Evolutionary conservation across 2,888 invertebrate species (phyloP), one percentile per base, ranked within the genome.

Genomic region (Chironomus riparius): DNA sequence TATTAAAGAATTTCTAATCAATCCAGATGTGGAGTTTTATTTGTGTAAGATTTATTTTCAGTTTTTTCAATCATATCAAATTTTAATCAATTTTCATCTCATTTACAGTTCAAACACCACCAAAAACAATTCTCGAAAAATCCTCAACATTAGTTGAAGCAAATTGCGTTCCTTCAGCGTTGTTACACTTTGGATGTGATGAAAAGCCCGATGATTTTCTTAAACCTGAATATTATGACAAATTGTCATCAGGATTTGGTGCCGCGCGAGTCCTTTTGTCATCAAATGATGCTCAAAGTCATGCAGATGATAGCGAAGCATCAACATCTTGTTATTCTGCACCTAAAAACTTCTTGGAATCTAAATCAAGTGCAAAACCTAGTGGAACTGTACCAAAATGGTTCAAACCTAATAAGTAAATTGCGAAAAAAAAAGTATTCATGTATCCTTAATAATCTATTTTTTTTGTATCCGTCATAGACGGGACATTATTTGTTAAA

Each of bases 81-180:
- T 24, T 3, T 68, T 77, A 18, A 62, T 72, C 56, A 76, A 70
- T 85, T 50, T 15, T 85, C 78, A 38, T 38, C 28, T 38, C 7
- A 38, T 38, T 38, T 38, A 2, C 83, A 94, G 94, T 92, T 85
- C 91, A 91, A 50, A 90, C 94, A 15, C 95, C 96, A n/a, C 91
- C 95, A 10, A 93, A 92, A 82, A 86, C 86, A 78, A 85, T 90
- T 77, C 84, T 96, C 65, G 85, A 88, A 65, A 83, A 87, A 6
- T 85, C 87, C 76, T 86, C 86, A 79, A 88, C 88, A n/a, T 84
- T 94, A 73, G 81, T 91, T 10, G 91, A 94, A 81, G 87, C 89
- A 10, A 88, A 89, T 80, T 91, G 91, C 81, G 92, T 94, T 4
- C 94, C 94, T 47, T 90, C 90, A 79, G 92, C 92, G 18, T 86